Percentiles rank a stretch among this genome's conserved stretches.
These are phyloP conservation scores for Eueremaeus valkanovi DNA, from an alignment of 2,888 invertebrate species.

Conservation along the genomic window DNA sequence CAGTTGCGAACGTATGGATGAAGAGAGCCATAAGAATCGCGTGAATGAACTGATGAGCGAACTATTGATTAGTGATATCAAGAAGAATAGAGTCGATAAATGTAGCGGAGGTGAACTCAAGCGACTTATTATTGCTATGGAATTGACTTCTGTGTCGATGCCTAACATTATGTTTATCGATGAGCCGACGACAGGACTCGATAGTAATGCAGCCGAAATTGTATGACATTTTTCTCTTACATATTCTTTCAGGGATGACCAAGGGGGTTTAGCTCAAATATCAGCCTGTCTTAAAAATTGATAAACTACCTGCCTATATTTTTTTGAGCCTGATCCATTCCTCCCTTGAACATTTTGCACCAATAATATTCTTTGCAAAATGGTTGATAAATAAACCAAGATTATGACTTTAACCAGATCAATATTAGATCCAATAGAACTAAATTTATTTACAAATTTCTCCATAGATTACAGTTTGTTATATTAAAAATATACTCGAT, in stretches of 20 bases:
- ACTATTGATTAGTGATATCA: neutral
- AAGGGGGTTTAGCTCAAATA: too few relatives aligned
- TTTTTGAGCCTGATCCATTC: too few relatives aligned
- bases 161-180: neutral
- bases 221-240: neutral
- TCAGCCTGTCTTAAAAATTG: neutral
- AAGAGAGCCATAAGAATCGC: neutral
- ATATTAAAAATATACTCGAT: too few relatives aligned
- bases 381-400: too few relatives aligned
- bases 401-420: too few relatives aligned
- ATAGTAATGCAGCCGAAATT: neutral
- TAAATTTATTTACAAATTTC: neutral
- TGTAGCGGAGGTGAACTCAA: slow-evolving; percentile 6
- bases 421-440: too few relatives aligned
- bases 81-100: neutral
- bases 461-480: neutral
- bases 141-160: neutral
- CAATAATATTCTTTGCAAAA: too few relatives aligned
- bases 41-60: neutral
- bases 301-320: neutral
- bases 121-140: neutral
- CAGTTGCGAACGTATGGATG: neutral
- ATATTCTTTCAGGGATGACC: too few relatives aligned
- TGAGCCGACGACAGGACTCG: slow-evolving; percentile 13
- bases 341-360: too few relatives aligned